Percentiles rank a stretch among this genome's conserved stretches.
These are phyloP conservation scores for Micronycteris hirsuta DNA, from an alignment of 2,113 vertebrate genomes.

Conservation along the genomic window DNA sequence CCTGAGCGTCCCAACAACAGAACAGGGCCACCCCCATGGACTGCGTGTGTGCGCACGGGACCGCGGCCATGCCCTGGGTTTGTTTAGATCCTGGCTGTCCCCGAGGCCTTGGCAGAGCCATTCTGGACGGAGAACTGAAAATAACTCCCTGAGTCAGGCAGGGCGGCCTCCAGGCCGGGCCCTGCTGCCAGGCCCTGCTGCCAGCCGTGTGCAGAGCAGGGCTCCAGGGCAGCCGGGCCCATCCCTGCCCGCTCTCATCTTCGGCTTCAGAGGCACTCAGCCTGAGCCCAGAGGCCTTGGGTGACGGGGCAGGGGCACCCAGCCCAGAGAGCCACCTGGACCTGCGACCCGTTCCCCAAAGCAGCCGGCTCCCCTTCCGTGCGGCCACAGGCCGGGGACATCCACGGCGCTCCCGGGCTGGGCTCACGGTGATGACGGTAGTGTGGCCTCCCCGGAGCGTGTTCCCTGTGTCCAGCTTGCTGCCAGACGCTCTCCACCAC, in stretches of 20 bases:
- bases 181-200: background rate
- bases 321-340: background rate
- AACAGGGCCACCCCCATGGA: background rate
- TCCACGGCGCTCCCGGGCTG: background rate
- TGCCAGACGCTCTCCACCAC: rapidly evolving
- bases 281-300: background rate
- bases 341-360: background rate
- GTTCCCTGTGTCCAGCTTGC: rapidly evolving
- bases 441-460: rapidly evolving
- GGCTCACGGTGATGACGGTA: rapidly evolving
- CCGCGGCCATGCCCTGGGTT: background rate
- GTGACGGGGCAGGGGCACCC: background rate
- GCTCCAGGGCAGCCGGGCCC: rapidly evolving
- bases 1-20: background rate
- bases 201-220: background rate
- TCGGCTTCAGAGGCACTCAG: background rate
- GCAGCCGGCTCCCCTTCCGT: rapidly evolving
- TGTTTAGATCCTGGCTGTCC: background rate
- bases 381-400: background rate
- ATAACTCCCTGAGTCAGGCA: slow-evolving; percentile 46
- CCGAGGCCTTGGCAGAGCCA: slow-evolving; percentile 36
- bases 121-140: slow-evolving; percentile 53
- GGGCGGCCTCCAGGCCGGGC: background rate
- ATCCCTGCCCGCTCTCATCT: rapidly evolving
- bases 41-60: background rate